A percentile compares a stretch with the other conserved stretches of the same genome.
phyloP scores from a whole-genome alignment of 2,113 vertebrate genomes.

The Mesoclemmys tuberculata region DNA sequence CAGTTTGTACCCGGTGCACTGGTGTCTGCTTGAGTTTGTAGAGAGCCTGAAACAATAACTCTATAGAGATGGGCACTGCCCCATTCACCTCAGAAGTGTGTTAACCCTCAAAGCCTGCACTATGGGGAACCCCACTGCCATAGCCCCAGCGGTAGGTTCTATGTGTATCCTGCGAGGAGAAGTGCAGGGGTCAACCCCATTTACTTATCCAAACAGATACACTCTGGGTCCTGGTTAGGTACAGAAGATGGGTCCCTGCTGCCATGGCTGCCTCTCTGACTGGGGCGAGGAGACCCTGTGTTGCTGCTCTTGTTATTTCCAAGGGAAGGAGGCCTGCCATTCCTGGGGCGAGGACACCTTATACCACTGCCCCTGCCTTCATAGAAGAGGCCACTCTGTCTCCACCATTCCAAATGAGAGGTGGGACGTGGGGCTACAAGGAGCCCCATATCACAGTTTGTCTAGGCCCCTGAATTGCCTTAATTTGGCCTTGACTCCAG shows the following conservation, averaged over 20 bases:
- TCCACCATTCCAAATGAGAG: not conserved
- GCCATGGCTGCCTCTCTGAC: not conserved
- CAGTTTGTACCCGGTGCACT: not conserved
- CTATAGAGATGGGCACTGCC: not conserved
- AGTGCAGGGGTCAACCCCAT: not conserved
- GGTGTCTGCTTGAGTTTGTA: not conserved
- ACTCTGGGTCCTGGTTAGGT: not conserved
- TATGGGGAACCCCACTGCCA: not conserved
- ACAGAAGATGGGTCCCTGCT: too few relatives aligned
- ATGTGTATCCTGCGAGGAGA: not conserved
- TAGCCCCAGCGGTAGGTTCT: not conserved
- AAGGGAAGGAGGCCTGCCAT: not conserved
- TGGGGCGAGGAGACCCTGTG: not conserved
- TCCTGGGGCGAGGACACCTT: not conserved
- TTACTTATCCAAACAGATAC: not conserved
- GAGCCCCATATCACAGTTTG: accelerated
- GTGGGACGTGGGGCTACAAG: not conserved
- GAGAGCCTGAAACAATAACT: not conserved
- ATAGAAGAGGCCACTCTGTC: not conserved
- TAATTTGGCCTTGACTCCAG: not conserved
- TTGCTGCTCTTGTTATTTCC: not conserved
- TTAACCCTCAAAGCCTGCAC: not conserved
- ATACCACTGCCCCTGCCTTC: not conserved
- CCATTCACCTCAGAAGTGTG: not conserved
- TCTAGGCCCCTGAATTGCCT: constrained; percentile 18